These are phyloP conservation scores for Aphodius sticticus DNA, from an alignment of 2,888 invertebrate genomes.

Conservation along the genomic window DNA sequence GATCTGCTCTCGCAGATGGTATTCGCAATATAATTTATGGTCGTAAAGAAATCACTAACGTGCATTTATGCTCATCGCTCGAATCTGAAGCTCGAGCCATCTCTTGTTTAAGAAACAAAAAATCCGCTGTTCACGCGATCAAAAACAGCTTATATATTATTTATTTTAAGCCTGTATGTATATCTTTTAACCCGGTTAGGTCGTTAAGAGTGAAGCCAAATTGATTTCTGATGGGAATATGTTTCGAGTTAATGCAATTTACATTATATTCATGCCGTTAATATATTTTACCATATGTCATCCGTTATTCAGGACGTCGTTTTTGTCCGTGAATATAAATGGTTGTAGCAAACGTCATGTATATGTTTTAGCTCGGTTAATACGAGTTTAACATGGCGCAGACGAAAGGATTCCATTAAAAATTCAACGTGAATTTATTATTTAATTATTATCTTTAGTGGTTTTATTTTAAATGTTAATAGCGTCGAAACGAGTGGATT, in stretches of 20 bases:
- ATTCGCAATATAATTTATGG: slow-evolving; percentile 25
- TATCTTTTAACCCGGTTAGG: background rate
- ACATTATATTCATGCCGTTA: slow-evolving; percentile 35
- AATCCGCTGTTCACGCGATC: background rate
- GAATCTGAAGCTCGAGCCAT: background rate
- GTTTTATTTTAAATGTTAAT: background rate
- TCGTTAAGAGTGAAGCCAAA: slow-evolving; percentile 22
- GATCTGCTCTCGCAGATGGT: slow-evolving; percentile 23
- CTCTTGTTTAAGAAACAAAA: background rate
- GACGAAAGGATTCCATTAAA: background rate
- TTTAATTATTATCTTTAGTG: background rate
- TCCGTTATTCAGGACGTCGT: slow-evolving; percentile 23
- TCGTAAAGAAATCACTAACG: slow-evolving; percentile 22
- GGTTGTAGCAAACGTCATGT: background rate
- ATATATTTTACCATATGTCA: slow-evolving; percentile 39
- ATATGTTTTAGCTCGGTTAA: background rate
- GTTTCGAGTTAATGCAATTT: slow-evolving; percentile 38
- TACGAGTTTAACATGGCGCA: background rate
- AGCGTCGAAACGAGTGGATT: background rate
- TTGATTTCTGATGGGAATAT: slow-evolving; percentile 39
- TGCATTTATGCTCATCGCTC: slow-evolving; percentile 17
- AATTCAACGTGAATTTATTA: background rate
- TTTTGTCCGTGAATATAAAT: slow-evolving; percentile 15
- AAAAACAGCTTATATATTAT: background rate
- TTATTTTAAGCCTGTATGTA: background rate